Percentiles rank a stretch among this genome's conserved stretches.
These are phyloP conservation scores for Colius striatus DNA, from an alignment of 2,113 vertebrate species.

Conservation along the genomic window DNA sequence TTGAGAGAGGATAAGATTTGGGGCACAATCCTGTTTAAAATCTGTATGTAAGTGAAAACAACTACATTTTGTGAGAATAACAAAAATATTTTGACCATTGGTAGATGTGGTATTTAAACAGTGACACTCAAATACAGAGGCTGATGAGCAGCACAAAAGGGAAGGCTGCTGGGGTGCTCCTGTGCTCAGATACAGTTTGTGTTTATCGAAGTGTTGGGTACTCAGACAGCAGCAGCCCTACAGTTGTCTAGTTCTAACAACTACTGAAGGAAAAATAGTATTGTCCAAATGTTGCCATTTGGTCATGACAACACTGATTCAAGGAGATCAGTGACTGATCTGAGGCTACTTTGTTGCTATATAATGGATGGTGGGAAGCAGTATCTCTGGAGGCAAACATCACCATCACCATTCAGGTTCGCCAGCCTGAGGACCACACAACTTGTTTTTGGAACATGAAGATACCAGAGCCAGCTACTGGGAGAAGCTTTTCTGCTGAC, in stretches of 20 bases:
- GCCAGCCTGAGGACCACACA: background rate
- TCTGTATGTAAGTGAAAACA: background rate
- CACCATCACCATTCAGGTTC: background rate
- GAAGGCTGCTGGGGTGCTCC: background rate
- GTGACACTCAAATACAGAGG: background rate
- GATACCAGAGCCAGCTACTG: background rate
- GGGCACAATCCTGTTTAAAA: background rate
- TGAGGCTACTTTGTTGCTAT: background rate
- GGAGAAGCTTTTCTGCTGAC: background rate
- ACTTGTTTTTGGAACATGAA: background rate
- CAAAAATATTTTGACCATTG: background rate
- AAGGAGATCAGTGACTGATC: background rate
- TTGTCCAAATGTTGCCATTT: background rate
- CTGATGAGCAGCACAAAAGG: background rate
- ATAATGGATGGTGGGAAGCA: background rate
- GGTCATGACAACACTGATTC: background rate
- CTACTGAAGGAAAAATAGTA: background rate
- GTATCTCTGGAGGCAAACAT: background rate
- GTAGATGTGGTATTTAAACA: background rate
- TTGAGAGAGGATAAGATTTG: background rate
- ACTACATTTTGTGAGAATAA: background rate
- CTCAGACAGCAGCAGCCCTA: background rate
- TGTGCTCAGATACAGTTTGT: background rate
- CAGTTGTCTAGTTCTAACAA: background rate
- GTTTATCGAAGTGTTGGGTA: background rate